phyloP scores from a whole-genome alignment of 2,113 vertebrate genomes.

The Megaptera novaeangliae region DNA sequence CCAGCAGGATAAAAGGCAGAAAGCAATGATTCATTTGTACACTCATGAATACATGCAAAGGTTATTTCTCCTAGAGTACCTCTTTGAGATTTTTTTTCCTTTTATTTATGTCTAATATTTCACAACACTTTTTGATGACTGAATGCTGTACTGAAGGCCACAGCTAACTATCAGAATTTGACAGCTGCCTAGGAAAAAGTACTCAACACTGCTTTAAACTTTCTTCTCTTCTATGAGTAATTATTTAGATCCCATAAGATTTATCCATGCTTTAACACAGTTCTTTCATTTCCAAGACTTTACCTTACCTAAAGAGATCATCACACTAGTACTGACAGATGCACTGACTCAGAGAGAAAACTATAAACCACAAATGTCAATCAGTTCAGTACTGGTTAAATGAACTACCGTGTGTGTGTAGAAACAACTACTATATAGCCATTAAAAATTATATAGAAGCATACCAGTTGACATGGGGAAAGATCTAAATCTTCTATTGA shows the following conservation, averaged over 20 bases:
- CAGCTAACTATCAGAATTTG: background rate
- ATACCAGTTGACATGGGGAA: background rate
- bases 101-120: conserved; percentile 16
- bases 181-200: background rate
- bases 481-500: background rate
- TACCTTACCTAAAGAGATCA: background rate
- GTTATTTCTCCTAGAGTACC: conserved; percentile 4
- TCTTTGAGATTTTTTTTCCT: background rate
- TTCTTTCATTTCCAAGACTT: background rate
- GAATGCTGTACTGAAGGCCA: background rate
- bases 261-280: background rate
- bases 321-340: background rate
- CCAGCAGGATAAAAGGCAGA: background rate
- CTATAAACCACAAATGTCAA: background rate
- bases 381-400: background rate
- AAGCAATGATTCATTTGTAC: background rate
- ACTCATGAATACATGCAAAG: background rate
- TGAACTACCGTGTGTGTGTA: background rate
- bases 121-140: background rate
- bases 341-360: background rate
- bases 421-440: background rate
- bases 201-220: background rate
- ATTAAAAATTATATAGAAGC: background rate
- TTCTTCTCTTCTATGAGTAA: background rate
- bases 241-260: background rate